Base-by-base conservation (phyloP, 1,140 invertebrate species). In the Eurytemora carolleeae region DNA sequence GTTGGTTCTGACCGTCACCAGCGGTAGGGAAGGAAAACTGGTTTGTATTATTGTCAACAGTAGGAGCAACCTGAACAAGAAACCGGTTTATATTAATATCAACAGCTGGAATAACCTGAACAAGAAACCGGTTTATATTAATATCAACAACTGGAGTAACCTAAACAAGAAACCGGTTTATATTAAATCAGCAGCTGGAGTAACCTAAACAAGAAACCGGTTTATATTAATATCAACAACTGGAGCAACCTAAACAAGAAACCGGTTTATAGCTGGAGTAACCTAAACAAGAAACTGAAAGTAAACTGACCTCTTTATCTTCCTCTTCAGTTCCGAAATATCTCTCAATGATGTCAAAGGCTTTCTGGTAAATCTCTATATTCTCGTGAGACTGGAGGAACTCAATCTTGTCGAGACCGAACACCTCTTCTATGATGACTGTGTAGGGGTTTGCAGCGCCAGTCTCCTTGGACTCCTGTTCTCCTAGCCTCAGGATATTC, bases 361-460 rank as follows among this genome's bases (percentile, higher is more conserved):
- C 87, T 71, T 94, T 91, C 71, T 94, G 84, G 74, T 97, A 97
- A 63, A 98, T 91, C 57, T 95, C 87, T 70, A 87, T 80, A 70
- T 97, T 97, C 71, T 93, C 88, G 72, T 97, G 92, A 16, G 87
- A 89, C 74, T 97, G 94, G 3, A 97, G 76, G 72, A 87, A 92
- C 75, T 98, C 94, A 64, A 98, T 95, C 76, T 96, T 96, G 68
- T 97, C 92, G 68, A 98, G 75, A 15, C 92, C 92, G 72, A 86
- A 93, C 70, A 92, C 97, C 76, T 97, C 89, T 75, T 97, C 94
- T 65, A 97, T 84, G 26, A 87, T 75, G 24, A 92, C 84, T 21
- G 89, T 86, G 71, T 92, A 96, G 0, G 85, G 84, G 74, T 98
- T 97, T 3, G 86, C 78, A 23, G 78, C 79, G 53, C 81, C 81